A percentile compares a stretch with the other conserved stretches of the same genome.
phyloP scores from a whole-genome alignment of 92 coral and sea anemone genomes.

The Heliopora coerulea region DNA sequence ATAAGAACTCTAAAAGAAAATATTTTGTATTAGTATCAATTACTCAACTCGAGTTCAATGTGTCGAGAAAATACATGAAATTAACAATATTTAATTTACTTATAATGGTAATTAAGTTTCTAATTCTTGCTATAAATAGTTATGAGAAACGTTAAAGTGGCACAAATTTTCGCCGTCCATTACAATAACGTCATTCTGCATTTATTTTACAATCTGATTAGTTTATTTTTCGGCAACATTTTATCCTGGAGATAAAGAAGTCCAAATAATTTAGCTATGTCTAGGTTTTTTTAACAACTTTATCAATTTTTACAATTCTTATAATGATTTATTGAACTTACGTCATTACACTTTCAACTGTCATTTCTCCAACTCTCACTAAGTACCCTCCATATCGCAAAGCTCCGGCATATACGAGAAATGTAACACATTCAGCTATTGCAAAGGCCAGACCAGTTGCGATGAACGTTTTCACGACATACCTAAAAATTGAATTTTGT shows the following conservation, averaged over 20 bases:
- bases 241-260: too few relatives aligned
- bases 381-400: conserved; percentile 83
- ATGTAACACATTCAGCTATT: conserved; percentile 80
- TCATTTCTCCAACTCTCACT: conserved; percentile 74
- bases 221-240: background rate
- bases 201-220: background rate
- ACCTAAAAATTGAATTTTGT: conserved; percentile 33
- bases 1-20: conserved; percentile 65
- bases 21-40: background rate
- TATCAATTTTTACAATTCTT: background rate
- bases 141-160: too few relatives aligned
- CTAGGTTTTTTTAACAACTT: background rate
- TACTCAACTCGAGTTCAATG: too few relatives aligned
- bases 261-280: too few relatives aligned
- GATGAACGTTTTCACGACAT: conserved; percentile 66
- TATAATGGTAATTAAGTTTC: too few relatives aligned
- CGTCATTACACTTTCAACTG: conserved; percentile 79
- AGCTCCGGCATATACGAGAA: conserved; percentile 83
- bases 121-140: too few relatives aligned
- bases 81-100: background rate
- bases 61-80: too few relatives aligned
- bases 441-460: conserved; percentile 91
- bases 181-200: too few relatives aligned
- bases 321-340: conserved; percentile 20
- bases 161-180: too few relatives aligned